Base-by-base conservation (phyloP, 2,113 vertebrate genomes). In the Excalfactoria chinensis region DNA sequence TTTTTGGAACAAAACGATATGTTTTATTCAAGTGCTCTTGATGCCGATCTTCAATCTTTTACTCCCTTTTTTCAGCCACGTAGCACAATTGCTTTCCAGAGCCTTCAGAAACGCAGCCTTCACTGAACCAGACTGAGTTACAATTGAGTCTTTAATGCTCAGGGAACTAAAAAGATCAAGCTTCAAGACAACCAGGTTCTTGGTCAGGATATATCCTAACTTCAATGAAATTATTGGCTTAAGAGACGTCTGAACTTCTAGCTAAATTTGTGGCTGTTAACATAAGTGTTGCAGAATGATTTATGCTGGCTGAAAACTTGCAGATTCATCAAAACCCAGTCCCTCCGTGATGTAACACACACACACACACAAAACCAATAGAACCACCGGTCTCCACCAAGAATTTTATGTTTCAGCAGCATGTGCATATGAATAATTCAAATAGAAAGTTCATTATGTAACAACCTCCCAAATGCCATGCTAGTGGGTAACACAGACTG, bases 371-470 rank as follows among this genome's bases (percentile, higher is more conserved):
- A 48, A 48, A 22, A 20, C 28, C 26, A 30, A 55, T 4, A 56
- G 58, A 64, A 90, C 64, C 48, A 21, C 41, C 2, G 17, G 26
- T 63, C 64, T 51, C 75, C 60, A 75, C 40, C 40, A 4, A 0
- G 48, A 90, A 63, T 71, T 72, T 84, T 87, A 73, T 32, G 40
- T 93, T 94, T 87, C 91, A 86, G 91, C 87, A 88, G 68, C 25
- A 48, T 2, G 0, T 22, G 40, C 0, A 4, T 20, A 68, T 88
- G 78, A 91, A 95, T 95, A 77, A 95, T 92, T 92, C 78, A 92
- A 67, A 60, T 56, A 8, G 30, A 76, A 90, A 79, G 32, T 28
- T 37, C 30, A 28, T 91, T 93, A 91, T 4, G 25, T 85, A 94
- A 92, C 7, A 51, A 0, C 51, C n/a, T 89, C 63, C 63, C 51